Conservation (phyloP, 30 jellyfish, hydroid and myxozoan genomes). For the Mastigias papua region DNA sequence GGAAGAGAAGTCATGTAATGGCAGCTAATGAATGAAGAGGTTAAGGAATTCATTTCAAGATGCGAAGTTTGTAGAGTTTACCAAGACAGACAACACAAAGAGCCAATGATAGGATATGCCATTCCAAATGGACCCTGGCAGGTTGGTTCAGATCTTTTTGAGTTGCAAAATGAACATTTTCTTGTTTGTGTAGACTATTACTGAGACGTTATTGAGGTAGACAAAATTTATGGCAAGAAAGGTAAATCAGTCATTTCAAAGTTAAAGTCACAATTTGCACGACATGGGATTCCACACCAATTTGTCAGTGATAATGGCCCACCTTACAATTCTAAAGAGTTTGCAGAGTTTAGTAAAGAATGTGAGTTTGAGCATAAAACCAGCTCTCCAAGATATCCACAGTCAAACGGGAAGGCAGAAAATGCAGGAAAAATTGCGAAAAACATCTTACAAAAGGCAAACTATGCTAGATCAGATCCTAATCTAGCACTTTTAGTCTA, state of each 20-base stretch:
- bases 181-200: slow-evolving; percentile 44
- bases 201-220: slow-evolving; percentile 30
- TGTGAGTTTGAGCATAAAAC: slow-evolving; percentile 53
- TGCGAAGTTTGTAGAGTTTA: slow-evolving; percentile 36
- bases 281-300: slow-evolving; percentile 54
- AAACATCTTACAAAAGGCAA: slow-evolving; percentile 18
- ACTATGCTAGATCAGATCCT: slow-evolving; percentile 42
- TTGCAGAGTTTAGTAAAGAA: slow-evolving; percentile 31
- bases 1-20: slow-evolving; percentile 53
- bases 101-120: slow-evolving; percentile 39
- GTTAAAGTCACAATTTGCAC: slow-evolving; percentile 21
- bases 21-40: slow-evolving; percentile 50
- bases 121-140: slow-evolving; percentile 51
- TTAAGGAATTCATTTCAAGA: slow-evolving; percentile 32
- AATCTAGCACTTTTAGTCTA: slow-evolving; percentile 43
- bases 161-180: slow-evolving; percentile 1
- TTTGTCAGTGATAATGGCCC: slow-evolving; percentile 57
- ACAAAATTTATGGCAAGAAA: slow-evolving; percentile 25
- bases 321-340: slow-evolving; percentile 44
- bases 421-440: slow-evolving; percentile 31
- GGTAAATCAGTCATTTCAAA: slow-evolving; percentile 17
- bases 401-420: slow-evolving; percentile 59
- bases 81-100: slow-evolving; percentile 18
- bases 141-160: slow-evolving; percentile 58
- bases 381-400: slow-evolving; percentile 43